Base-by-base conservation (phyloP, 2,797 vertebrate genomes). In the Botia almorhae region DNA sequence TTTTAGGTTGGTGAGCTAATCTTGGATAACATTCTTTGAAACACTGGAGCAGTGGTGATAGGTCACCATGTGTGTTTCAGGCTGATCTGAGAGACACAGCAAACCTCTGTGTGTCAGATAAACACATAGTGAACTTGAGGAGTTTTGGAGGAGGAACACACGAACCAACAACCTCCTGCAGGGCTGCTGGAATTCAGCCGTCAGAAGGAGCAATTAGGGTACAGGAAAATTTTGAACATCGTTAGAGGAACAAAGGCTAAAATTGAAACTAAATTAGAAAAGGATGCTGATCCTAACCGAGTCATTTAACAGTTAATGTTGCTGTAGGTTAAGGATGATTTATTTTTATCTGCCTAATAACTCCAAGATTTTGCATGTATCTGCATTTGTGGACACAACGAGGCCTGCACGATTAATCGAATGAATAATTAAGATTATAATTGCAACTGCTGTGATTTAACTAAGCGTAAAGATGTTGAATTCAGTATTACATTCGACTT, bases 341-440 rank as follows among this genome's bases (percentile, higher is more conserved):
- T 21, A 67, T 39, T 82, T 51, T 48, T 76, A 69, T 78, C 39
- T 23, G 63, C 16, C 14, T 70, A 70, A 74, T 77, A 69, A 74
- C 70, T 68, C 29, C 65, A 85, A 82, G 70, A 83, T 81, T 76
- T 73, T 26, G 14, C 46, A 63, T 55, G 58, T 67, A 46, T 46
- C n/a, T 80, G 48, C 19, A 61, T 76, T 73, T 26, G 14, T 8
- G 10, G 16, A 63, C 23, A 61, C 46, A 74, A 74, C 13, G 36
- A 39, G 36, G 36, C 36, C 36, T 39, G 36, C 4, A 39, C 36
- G 36, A 39, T 4, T 39, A 39, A 39, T 39, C 4, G 36, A 43
- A 43, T 43, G 39, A 43, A 43, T 43, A 43, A 43, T 43, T 6
- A 10, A 43, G 7, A 43, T 43, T 43, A 7, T 43, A 7, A 43